These are phyloP conservation scores for Cotesia glomerata DNA, from an alignment of 1,140 invertebrate genomes.

Conservation along the genomic window DNA sequence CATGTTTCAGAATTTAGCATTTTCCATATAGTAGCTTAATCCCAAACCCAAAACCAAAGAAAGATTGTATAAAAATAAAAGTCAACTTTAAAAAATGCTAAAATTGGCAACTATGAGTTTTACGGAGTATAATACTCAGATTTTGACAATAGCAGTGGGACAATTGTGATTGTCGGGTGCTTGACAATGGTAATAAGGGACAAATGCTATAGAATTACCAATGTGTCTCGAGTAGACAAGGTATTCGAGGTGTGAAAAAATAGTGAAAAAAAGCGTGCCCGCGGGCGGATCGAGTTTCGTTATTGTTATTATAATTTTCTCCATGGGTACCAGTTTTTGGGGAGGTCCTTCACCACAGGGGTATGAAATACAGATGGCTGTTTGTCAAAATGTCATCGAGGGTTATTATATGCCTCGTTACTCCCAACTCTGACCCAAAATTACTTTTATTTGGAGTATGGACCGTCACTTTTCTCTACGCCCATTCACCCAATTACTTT, in stretches of 20 bases:
- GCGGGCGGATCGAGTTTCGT: constrained; percentile 59
- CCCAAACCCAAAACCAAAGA: no score
- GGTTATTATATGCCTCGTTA: constrained; percentile 63
- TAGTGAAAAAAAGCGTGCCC: constrained; percentile 51
- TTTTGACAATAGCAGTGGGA: background rate
- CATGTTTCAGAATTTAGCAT: background rate
- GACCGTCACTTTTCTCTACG: background rate
- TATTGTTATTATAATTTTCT: constrained; percentile 63
- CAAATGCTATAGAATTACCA: constrained; percentile 44
- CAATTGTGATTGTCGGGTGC: constrained; percentile 17
- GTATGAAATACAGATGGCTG: constrained; percentile 63
- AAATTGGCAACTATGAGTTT: background rate
- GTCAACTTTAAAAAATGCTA: no score
- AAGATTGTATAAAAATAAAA: no score
- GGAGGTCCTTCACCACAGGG: constrained; percentile 59
- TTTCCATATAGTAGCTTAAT: no score
- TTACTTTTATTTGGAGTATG: background rate
- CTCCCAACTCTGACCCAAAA: constrained; percentile 33
- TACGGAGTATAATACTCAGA: constrained; percentile 1
- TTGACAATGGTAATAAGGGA: constrained; percentile 45
- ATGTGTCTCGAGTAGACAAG: constrained; percentile 25
- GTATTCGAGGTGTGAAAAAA: constrained; percentile 32
- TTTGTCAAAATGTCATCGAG: constrained; percentile 58
- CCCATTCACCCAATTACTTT: background rate
- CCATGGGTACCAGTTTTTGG: constrained; percentile 60